Evolutionary conservation across 2,888 invertebrate species (phyloP).

Genomic region (Stramonita haemastoma): DNA sequence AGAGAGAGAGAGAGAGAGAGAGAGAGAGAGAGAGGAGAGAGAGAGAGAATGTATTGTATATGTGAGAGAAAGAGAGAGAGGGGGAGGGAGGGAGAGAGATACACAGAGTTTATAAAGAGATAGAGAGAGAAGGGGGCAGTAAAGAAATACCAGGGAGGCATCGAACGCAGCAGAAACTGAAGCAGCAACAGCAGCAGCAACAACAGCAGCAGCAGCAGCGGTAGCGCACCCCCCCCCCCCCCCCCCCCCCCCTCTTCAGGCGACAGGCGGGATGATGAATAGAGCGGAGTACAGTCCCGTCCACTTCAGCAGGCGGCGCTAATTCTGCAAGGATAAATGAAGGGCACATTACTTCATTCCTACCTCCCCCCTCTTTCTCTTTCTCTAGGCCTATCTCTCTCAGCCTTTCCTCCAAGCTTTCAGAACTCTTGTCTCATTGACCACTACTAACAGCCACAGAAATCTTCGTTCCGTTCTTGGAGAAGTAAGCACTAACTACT

Average conservation of each 20-base stretch:
- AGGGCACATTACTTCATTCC: slow-evolving; percentile 14
- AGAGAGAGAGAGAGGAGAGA: background rate
- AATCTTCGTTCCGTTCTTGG: no score
- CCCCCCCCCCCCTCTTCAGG: background rate
- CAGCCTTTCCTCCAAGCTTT: background rate
- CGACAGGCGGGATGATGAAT: background rate
- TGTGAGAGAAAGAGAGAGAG: background rate
- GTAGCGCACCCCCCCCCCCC: background rate
- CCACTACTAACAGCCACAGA: no score
- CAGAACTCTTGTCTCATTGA: no score
- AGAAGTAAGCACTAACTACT: no score
- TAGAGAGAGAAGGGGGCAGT: background rate
- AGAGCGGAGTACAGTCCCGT: background rate
- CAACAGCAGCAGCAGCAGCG: background rate
- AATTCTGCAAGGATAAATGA: slow-evolving; percentile 3
- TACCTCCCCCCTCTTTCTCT: background rate
- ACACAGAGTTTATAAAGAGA: background rate
- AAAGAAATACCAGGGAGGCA: background rate
- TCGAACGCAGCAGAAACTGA: background rate
- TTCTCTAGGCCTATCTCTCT: background rate
- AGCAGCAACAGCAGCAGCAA: background rate
- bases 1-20: background rate
- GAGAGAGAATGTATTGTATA: background rate
- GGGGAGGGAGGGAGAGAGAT: background rate
- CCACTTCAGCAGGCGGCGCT: background rate